Conservation (phyloP, 2,113 vertebrate genomes). For the Pyrgilauda ruficollis region DNA sequence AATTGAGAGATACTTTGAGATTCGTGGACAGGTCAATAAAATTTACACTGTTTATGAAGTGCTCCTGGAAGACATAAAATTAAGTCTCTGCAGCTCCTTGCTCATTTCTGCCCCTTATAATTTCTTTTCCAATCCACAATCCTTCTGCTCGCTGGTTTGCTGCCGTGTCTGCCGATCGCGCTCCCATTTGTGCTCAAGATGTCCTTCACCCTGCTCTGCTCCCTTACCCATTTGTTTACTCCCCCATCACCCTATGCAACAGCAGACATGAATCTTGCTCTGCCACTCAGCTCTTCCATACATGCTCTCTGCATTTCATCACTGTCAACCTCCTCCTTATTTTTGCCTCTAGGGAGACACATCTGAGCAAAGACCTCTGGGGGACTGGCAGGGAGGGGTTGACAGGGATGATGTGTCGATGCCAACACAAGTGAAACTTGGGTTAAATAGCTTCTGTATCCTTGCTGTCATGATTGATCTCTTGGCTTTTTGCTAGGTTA, state of each 20-base stretch:
- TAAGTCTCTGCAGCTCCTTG: neutral
- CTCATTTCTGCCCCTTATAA: neutral
- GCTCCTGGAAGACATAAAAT: neutral
- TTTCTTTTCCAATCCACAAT: neutral
- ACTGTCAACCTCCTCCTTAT: neutral
- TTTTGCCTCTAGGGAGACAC: neutral
- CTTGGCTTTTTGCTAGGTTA: neutral
- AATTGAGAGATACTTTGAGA: slow-evolving; percentile 24
- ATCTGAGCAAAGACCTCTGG: neutral
- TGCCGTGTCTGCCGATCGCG: neutral
- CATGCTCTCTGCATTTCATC: neutral
- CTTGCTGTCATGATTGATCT: neutral
- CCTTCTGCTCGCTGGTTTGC: neutral
- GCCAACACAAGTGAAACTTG: neutral
- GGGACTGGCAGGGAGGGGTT: neutral
- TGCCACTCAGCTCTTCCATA: neutral
- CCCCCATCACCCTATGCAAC: neutral
- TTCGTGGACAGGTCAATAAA: neutral
- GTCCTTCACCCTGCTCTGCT: slow-evolving; percentile 7
- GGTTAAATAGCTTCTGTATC: slow-evolving; percentile 3
- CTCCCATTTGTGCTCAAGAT: neutral
- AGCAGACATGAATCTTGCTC: neutral
- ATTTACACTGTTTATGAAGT: slow-evolving; percentile 24
- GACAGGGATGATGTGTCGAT: neutral
- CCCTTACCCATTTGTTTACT: slow-evolving; percentile 15